Evolutionary conservation across 1,140 invertebrate genomes (phyloP).

Genomic region (Thaumetopoea pityocampa): DNA sequence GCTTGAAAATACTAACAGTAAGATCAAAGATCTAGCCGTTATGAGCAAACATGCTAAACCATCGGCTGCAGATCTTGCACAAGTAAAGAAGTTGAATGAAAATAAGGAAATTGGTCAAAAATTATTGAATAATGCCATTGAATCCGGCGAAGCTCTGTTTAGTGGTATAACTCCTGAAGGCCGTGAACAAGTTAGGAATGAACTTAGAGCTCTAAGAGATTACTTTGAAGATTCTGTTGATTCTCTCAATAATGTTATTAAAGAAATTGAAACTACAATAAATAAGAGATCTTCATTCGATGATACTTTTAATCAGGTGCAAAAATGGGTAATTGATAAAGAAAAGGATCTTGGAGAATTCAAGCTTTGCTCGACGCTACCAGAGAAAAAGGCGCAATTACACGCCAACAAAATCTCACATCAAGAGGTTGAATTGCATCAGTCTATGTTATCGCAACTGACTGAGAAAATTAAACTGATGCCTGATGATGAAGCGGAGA

Average conservation of each 20-base stretch:
- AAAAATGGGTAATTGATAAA: constrained; percentile 87
- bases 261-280: constrained; percentile 89
- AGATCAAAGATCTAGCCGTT: constrained; percentile 82
- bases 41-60: constrained; percentile 81
- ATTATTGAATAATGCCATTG: constrained; percentile 87
- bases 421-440: constrained; percentile 90
- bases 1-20: constrained; percentile 84
- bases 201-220: constrained; percentile 88
- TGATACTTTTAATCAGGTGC: constrained; percentile 89
- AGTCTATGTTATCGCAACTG: constrained; percentile 86
- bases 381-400: constrained; percentile 90
- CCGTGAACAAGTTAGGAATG: constrained; percentile 87
- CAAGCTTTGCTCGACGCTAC: constrained; percentile 84
- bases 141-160: constrained; percentile 91
- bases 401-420: constrained; percentile 84
- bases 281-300: constrained; percentile 93
- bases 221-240: constrained; percentile 90
- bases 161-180: constrained; percentile 91
- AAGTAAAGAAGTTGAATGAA: constrained; percentile 84
- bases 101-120: constrained; percentile 87
- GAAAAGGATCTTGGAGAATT: constrained; percentile 81
- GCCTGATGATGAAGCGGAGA: constrained; percentile 84
- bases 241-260: constrained; percentile 88
- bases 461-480: constrained; percentile 84
- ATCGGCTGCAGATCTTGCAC: constrained; percentile 82